Evolutionary conservation across 2,113 vertebrate species (phyloP).

Genomic region (Todiramphus saurophagus): DNA sequence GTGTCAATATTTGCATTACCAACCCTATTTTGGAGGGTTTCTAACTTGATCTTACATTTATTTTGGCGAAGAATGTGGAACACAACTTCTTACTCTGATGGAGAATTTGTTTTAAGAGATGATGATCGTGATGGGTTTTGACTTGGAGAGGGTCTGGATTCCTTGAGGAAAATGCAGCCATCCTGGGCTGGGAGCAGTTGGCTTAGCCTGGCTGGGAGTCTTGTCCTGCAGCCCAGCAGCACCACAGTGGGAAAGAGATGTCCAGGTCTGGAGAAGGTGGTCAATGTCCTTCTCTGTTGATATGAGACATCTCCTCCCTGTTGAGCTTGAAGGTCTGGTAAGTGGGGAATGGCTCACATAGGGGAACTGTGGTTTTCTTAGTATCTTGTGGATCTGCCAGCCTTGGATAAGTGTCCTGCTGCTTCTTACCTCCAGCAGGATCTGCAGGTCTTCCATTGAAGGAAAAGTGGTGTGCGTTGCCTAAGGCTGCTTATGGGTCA

Average conservation of each 20-base stretch:
- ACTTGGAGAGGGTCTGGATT: not conserved
- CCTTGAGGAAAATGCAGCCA: not conserved
- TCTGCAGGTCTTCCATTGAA: not conserved
- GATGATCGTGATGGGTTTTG: conserved; percentile 25
- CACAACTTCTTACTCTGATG: not conserved
- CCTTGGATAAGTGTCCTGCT: not conserved
- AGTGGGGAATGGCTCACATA: fast-evolving
- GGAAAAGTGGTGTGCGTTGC: not conserved
- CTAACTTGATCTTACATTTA: conserved; percentile 62
- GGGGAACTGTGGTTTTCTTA: not conserved
- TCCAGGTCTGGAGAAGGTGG: not conserved
- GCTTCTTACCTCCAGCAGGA: not conserved
- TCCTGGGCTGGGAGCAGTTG: not conserved
- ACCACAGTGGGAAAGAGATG: not conserved
- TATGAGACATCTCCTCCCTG: not conserved
- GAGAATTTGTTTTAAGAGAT: conserved; percentile 36
- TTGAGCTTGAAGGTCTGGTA: not conserved
- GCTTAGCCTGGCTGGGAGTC: not conserved
- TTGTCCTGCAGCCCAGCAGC: not conserved
- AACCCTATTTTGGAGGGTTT: conserved; percentile 62
- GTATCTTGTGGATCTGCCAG: not conserved
- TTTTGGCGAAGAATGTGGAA: conserved; percentile 58
- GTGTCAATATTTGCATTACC: conserved; percentile 70
- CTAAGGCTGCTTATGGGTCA: not conserved
- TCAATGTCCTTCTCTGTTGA: not conserved